These are phyloP conservation scores for Lottia gigantea DNA, from an alignment of 2,888 invertebrate genomes.

Conservation along the genomic window DNA sequence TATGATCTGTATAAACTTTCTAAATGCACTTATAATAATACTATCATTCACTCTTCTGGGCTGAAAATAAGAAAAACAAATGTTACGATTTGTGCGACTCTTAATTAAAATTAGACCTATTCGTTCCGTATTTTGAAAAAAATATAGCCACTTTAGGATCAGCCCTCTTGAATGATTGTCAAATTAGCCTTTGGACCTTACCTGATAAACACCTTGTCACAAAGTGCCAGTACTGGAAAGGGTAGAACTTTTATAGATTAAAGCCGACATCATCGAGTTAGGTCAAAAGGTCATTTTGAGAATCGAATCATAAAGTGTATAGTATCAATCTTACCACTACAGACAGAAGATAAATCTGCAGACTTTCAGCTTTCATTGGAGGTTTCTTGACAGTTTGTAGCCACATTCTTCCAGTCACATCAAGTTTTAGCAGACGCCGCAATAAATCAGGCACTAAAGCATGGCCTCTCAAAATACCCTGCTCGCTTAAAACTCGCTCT, in stretches of 20 bases:
- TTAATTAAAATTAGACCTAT: too few relatives aligned
- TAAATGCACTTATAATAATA: conserved; percentile 49
- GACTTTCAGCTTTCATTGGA: conserved; percentile 27
- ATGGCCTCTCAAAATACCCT: conserved; percentile 46
- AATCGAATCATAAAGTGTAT: background rate
- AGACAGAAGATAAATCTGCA: conserved; percentile 45
- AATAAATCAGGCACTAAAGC: conserved; percentile 53
- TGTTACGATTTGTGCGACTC: background rate
- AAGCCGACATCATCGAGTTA: too few relatives aligned
- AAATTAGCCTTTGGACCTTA: too few relatives aligned
- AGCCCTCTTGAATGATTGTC: too few relatives aligned
- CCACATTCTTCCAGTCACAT: conserved; percentile 51
- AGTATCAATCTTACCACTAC: conserved; percentile 40
- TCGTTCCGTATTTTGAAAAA: too few relatives aligned
- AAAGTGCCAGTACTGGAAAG: too few relatives aligned
- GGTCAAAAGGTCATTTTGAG: too few relatives aligned
- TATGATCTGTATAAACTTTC: conserved; percentile 44
- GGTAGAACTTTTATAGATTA: too few relatives aligned
- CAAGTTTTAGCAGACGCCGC: conserved; percentile 50
- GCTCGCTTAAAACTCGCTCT: conserved; percentile 39
- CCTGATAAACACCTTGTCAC: too few relatives aligned
- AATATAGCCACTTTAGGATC: too few relatives aligned
- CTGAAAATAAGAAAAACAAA: conserved; percentile 33
- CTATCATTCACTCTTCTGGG: conserved; percentile 43
- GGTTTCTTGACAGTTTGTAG: conserved; percentile 42